Conservation (phyloP, 1,140 invertebrate species). For the Rhagoletis pomonella region DNA sequence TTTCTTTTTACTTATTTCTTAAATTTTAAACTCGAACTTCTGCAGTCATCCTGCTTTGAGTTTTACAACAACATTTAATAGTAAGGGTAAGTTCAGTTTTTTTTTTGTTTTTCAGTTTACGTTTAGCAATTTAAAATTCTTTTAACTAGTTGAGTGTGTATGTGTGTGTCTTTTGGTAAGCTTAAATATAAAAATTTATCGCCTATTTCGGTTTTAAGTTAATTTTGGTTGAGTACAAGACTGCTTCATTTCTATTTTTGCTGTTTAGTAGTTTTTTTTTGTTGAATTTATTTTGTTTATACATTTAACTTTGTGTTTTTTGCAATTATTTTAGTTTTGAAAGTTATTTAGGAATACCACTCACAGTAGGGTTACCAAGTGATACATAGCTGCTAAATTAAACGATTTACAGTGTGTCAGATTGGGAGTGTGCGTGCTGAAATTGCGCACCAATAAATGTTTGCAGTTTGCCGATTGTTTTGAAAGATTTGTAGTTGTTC, state of each 20-base stretch:
- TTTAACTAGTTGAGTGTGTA: constrained; percentile 46
- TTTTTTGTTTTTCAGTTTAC: constrained; percentile 17
- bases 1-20: neutral
- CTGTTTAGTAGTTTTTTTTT: neutral
- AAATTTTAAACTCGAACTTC: neutral
- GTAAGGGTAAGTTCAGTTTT: neutral
- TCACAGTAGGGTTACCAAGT: neutral
- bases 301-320: neutral
- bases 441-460: neutral
- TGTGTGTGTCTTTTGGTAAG: constrained; percentile 3
- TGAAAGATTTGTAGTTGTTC: neutral
- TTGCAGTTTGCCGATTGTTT: neutral
- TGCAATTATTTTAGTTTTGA: neutral
- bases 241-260: neutral
- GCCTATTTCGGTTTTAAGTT: neutral
- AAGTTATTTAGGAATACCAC: neutral
- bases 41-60: neutral
- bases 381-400: neutral
- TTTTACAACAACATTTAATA: constrained; percentile 47
- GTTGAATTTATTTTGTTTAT: neutral
- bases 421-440: neutral
- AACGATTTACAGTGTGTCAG: neutral
- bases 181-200: neutral
- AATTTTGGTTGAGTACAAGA: neutral
- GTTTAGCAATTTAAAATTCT: constrained; percentile 42